These are phyloP conservation scores for Solen grandis DNA, from an alignment of 1,140 invertebrate species.

Conservation along the genomic window DNA sequence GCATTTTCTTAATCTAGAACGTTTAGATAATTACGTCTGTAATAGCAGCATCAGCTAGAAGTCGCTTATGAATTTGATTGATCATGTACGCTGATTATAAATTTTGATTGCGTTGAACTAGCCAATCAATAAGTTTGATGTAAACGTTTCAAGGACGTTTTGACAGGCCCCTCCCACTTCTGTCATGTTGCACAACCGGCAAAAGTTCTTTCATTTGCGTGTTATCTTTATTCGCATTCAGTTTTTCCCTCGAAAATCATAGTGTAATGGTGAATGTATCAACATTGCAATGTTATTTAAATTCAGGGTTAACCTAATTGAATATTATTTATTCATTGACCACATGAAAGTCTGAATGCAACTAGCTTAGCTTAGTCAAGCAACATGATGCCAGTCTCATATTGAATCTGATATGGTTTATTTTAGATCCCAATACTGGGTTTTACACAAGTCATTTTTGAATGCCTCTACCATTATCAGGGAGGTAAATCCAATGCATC, in stretches of 20 bases:
- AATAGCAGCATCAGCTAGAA: neutral
- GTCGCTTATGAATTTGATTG: neutral
- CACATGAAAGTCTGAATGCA: no score
- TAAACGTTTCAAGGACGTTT: constrained; percentile 27
- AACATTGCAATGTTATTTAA: neutral
- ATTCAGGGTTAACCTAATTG: neutral
- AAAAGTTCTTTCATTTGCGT: neutral
- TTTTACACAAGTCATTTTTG: no score
- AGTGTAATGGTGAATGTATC: neutral
- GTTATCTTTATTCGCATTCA: neutral
- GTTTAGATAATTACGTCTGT: neutral
- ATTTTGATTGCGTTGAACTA: neutral
- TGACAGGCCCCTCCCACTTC: constrained; percentile 50
- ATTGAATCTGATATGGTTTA: no score
- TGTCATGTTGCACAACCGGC: neutral
- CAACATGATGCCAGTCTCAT: no score
- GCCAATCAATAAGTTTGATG: neutral
- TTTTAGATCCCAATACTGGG: no score
- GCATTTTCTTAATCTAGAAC: neutral
- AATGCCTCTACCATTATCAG: no score
- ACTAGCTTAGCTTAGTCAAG: no score
- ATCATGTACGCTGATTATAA: neutral
- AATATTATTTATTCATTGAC: no score
- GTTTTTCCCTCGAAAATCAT: no score
- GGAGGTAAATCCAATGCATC: no score